Percentiles rank a stretch among this genome's conserved stretches.
Evolutionary conservation across 1,140 invertebrate species (phyloP).

Genomic region (Dreissena rostriformis): DNA sequence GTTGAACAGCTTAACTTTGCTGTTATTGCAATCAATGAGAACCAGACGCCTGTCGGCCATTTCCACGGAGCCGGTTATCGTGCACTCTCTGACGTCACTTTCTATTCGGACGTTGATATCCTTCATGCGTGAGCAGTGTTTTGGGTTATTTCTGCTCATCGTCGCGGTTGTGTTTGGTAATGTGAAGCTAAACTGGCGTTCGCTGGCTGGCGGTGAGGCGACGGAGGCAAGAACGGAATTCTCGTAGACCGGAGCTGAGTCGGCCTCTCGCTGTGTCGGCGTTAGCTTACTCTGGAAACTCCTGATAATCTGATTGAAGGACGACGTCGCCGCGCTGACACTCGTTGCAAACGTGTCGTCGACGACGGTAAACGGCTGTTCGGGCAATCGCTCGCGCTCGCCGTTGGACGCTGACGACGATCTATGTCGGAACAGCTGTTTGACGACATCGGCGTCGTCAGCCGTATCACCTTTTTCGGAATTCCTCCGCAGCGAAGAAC

Average conservation of each 20-base stretch:
- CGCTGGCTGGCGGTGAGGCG: slow-evolving; percentile 2
- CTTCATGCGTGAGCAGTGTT: slow-evolving; percentile 31
- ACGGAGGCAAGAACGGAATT: slow-evolving; percentile 19
- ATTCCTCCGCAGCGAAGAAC: not conserved
- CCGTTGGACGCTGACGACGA: slow-evolving; percentile 36
- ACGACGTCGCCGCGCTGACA: not conserved
- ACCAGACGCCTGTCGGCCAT: slow-evolving; percentile 34
- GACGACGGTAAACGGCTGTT: not conserved
- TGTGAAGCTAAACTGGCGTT: slow-evolving; percentile 6
- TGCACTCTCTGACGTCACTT: slow-evolving; percentile 38
- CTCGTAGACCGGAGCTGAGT: slow-evolving; percentile 19
- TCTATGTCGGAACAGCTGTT: slow-evolving; percentile 25
- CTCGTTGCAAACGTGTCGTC: slow-evolving; percentile 3
- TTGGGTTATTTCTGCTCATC: slow-evolving; percentile 24
- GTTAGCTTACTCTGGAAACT: not conserved
- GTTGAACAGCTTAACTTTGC: slow-evolving; percentile 38
- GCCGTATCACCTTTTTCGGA: slow-evolving; percentile 3
- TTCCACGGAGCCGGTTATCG: slow-evolving; percentile 49
- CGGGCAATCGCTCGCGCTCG: not conserved
- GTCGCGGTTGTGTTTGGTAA: slow-evolving; percentile 14
- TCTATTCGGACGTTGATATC: slow-evolving; percentile 28
- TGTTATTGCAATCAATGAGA: slow-evolving; percentile 51
- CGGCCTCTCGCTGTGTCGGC: not conserved
- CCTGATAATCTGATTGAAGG: slow-evolving; percentile 9
- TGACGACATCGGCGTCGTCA: not conserved